A percentile compares a stretch with the other conserved stretches of the same genome.
Conservation (phyloP, 1,140 invertebrate genomes). For the Eumaeus atala region DNA sequence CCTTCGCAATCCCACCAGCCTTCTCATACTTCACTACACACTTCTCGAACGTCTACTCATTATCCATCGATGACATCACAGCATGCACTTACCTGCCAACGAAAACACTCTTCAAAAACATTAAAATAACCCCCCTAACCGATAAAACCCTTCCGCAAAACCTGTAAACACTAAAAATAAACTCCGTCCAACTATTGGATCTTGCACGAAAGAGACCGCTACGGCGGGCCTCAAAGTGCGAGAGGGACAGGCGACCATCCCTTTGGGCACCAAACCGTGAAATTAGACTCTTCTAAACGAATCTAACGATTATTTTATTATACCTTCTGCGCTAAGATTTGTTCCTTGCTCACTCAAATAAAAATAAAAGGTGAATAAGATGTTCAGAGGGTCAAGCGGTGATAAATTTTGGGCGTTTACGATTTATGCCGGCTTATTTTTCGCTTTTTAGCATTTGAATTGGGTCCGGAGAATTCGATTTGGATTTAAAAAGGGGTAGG, state of each 20-base stretch:
- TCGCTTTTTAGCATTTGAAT: slow-evolving; percentile 48
- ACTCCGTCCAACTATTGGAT: background rate
- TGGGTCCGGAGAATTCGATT: too few species aligned
- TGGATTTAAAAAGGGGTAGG: too few species aligned
- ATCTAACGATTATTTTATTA: slow-evolving; percentile 75
- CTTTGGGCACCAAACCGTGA: slow-evolving; percentile 70
- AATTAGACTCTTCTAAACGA: slow-evolving; percentile 73
- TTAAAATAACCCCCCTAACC: background rate
- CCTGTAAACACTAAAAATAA: slow-evolving; percentile 50
- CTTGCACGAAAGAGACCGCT: slow-evolving; percentile 41
- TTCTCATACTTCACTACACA: too few species aligned
- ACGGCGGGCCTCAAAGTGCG: slow-evolving; percentile 30
- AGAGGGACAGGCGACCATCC: slow-evolving; percentile 49
- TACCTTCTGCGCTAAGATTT: slow-evolving; percentile 73
- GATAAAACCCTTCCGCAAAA: slow-evolving; percentile 21
- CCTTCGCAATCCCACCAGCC: too few species aligned
- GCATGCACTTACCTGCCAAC: too few species aligned
- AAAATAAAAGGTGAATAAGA: slow-evolving; percentile 73
- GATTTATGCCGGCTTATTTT: slow-evolving; percentile 57
- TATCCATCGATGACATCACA: too few species aligned
- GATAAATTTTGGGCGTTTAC: slow-evolving; percentile 63
- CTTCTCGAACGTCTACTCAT: too few species aligned
- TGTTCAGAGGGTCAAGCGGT: slow-evolving; percentile 61
- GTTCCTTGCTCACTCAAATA: slow-evolving; percentile 74
- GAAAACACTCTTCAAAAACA: too few species aligned